These are phyloP conservation scores for Nothobranchius furzeri DNA, from an alignment of 2,113 vertebrate genomes.

Conservation along the genomic window DNA sequence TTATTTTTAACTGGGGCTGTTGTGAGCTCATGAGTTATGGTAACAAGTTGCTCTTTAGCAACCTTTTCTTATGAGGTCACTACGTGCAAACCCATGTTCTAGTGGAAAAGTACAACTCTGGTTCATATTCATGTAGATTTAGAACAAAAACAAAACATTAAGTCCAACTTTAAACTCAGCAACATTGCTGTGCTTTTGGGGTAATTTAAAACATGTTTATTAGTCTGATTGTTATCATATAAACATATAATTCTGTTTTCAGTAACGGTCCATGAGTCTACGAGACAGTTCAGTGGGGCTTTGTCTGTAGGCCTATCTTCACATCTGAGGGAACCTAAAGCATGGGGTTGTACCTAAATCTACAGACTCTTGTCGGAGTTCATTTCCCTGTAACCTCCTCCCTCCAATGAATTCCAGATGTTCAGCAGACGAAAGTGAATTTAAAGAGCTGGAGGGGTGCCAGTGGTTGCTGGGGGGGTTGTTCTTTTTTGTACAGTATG, in stretches of 20 bases:
- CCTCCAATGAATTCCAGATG: constrained; percentile 89
- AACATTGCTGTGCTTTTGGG: not conserved
- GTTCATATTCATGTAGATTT: not conserved
- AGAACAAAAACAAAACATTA: not conserved
- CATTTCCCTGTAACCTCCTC: constrained; percentile 68
- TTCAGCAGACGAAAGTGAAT: constrained; percentile 73
- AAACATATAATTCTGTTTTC: constrained; percentile 28
- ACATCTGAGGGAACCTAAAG: constrained; percentile 75
- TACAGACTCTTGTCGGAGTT: constrained; percentile 74
- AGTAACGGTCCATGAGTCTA: constrained; percentile 48
- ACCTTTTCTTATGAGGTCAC: constrained; percentile 19
- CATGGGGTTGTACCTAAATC: constrained; percentile 68
- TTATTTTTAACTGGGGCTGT: constrained; percentile 24
- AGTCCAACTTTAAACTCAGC: too few relatives aligned
- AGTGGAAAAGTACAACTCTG: constrained; percentile 4
- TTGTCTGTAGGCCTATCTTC: constrained; percentile 80
- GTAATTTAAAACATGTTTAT: constrained; percentile 5
- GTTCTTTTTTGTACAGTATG: constrained; percentile 38
- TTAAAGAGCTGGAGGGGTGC: constrained; percentile 59
- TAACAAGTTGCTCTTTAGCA: constrained; percentile 14
- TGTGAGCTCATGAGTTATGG: constrained; percentile 23
- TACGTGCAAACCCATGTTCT: constrained; percentile 10
- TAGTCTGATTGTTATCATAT: constrained; percentile 13
- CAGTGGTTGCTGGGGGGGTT: constrained; percentile 19
- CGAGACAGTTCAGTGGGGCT: constrained; percentile 67